These are phyloP conservation scores for Mycetomoellerius zeteki DNA, from an alignment of 1,140 invertebrate genomes.

Conservation along the genomic window DNA sequence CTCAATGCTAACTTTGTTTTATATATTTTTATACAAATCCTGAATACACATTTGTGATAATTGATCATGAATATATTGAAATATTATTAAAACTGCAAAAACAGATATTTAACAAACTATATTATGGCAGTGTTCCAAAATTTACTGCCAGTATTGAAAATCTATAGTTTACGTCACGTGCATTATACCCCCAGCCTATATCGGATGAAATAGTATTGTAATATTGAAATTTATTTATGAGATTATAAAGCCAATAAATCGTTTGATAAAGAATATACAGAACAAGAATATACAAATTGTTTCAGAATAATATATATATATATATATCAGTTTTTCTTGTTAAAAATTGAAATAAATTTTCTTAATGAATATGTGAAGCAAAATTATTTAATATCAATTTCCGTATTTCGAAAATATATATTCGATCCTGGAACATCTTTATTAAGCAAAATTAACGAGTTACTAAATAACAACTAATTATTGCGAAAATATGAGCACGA, in stretches of 20 bases:
- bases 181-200: no score
- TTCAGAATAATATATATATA: not conserved
- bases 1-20: slow-evolving; percentile 34
- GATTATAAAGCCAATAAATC: slow-evolving; percentile 18
- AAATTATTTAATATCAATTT: not conserved
- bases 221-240: slow-evolving; percentile 16
- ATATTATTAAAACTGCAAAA: slow-evolving; percentile 4
- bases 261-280: not conserved
- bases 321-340: not conserved
- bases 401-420: not conserved
- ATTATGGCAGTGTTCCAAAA: no score
- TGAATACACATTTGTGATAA: slow-evolving; percentile 24
- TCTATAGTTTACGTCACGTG: no score
- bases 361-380: not conserved
- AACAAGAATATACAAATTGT: slow-evolving; percentile 21
- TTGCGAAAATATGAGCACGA: slow-evolving; percentile 63
- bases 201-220: slow-evolving; percentile 6
- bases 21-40: slow-evolving; percentile 27
- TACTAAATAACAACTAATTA: slow-evolving; percentile 60
- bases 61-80: slow-evolving; percentile 18
- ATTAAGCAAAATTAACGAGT: slow-evolving; percentile 62
- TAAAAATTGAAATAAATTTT: slow-evolving; percentile 13
- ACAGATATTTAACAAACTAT: slow-evolving; percentile 12
- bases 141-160: no score
- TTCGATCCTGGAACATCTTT: not conserved